Base-by-base conservation (phyloP, 2,888 invertebrate genomes). In the Dastarcus helophoroides region DNA sequence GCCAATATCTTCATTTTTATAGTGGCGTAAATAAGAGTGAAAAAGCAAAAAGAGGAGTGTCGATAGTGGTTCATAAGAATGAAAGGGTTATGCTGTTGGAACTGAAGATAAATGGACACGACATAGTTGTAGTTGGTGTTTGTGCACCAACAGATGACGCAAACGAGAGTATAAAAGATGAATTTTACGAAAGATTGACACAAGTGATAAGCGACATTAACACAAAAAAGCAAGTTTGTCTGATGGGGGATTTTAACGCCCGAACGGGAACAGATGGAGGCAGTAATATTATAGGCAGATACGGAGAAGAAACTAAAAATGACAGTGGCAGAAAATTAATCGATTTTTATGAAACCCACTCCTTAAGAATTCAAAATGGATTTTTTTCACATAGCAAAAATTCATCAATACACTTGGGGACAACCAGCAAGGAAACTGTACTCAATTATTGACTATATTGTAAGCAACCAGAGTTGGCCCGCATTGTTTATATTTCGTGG, bases 11-110 rank as follows among this genome's bases (percentile, higher is more conserved):
- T 26, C 15, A 7, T 14, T 14, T 22, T 10, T 9, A 15, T 10
- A 15, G 13, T 22, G 15, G 22, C 9, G 22, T 22, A 6, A 13
- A 22, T 8, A 14, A 19, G 22, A 3, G 14, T 12, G 13, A 7
- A 22, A 22, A 22, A 22, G 22, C 8, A 10, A 30, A 22, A 23
- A 23, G 14, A 21, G 23, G 23, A 30, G 30, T 30, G 5, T 12
- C 22, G 14, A 30, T 30, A n/a, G n/a, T n/a, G n/a, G n/a, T n/a
- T n/a, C n/a, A n/a, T n/a, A n/a, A n/a, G n/a, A n/a, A n/a, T n/a
- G n/a, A n/a, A n/a, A n/a, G n/a, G n/a, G n/a, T n/a, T n/a, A n/a
- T n/a, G n/a, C n/a, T n/a, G n/a, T n/a, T n/a, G n/a, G n/a, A n/a
- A n/a, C n/a, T n/a, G n/a, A n/a, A n/a, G n/a, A n/a, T n/a, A n/a